These are phyloP conservation scores for Muricea muricata DNA, from an alignment of 92 coral and sea anemone genomes.

Conservation along the genomic window DNA sequence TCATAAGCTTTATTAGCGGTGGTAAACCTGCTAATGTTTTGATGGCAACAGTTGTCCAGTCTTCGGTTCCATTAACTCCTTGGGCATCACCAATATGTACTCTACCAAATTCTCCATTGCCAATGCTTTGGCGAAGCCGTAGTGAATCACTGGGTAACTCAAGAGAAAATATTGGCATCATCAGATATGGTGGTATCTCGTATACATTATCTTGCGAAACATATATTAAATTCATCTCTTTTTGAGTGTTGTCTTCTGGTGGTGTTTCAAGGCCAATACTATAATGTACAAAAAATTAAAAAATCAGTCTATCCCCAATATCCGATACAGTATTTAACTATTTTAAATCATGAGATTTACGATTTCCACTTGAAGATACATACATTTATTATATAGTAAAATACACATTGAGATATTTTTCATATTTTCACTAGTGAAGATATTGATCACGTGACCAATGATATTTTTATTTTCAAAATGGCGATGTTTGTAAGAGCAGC, in stretches of 20 bases:
- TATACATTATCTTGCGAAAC: neutral
- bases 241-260: neutral
- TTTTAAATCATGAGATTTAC: no score
- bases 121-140: constrained; percentile 74
- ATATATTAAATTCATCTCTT: neutral
- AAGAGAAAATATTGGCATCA: constrained; percentile 1
- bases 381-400: no score
- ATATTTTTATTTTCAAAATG: no score
- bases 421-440: no score
- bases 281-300: no score
- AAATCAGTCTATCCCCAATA: no score
- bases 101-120: constrained; percentile 91
- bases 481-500: no score
- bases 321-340: no score
- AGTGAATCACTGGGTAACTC: constrained; percentile 85
- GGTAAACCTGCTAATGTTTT: constrained; percentile 80
- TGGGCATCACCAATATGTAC: constrained; percentile 88
- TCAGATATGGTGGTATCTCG: neutral
- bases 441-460: no score
- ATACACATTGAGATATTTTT: no score
- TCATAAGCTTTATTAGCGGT: neutral
- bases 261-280: neutral
- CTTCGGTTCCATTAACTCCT: constrained; percentile 73
- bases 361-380: no score
- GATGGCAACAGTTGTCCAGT: constrained; percentile 76